These are phyloP conservation scores for Hirtodrosophila trivittata DNA, from an alignment of 2,888 invertebrate genomes.

Conservation along the genomic window DNA sequence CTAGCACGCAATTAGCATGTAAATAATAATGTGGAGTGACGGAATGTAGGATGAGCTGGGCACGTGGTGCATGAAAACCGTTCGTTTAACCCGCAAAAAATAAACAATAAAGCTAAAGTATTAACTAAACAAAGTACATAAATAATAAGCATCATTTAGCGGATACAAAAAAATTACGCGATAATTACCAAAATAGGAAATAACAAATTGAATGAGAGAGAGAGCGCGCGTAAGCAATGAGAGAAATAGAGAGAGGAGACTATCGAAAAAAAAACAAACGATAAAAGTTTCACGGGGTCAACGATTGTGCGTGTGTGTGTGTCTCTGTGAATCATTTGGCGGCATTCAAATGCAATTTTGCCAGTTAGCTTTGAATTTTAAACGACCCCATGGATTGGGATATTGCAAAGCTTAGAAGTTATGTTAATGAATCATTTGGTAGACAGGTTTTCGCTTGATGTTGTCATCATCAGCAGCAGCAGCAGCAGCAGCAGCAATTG, in stretches of 20 bases:
- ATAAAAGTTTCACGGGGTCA: constrained; percentile 47
- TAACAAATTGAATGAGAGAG: constrained; percentile 5
- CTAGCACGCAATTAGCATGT: constrained; percentile 39
- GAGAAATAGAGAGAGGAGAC: constrained; percentile 8
- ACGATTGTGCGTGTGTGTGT: constrained; percentile 8
- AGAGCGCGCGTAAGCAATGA: no score
- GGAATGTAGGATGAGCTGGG: neutral
- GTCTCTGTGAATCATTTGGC: constrained; percentile 44
- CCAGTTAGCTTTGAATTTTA: constrained; percentile 45
- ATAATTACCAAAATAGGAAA: constrained; percentile 71
- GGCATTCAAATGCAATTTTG: constrained; percentile 44
- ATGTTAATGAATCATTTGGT: constrained; percentile 41
- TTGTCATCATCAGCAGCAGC: constrained; percentile 36
- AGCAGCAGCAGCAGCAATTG: constrained; percentile 19
- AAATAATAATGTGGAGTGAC: constrained; percentile 22
- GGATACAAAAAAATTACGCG: constrained; percentile 53
- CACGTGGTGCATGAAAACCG: constrained; percentile 60
- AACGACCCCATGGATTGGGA: constrained; percentile 6
- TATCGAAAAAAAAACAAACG: constrained; percentile 2
- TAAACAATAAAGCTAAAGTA: constrained; percentile 30
- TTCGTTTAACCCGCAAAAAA: constrained; percentile 52
- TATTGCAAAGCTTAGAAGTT: constrained; percentile 37
- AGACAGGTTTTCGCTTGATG: constrained; percentile 53
- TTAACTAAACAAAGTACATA: constrained; percentile 54
- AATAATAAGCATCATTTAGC: constrained; percentile 39